Evolutionary conservation across 92 coral and sea anemone species (phyloP).

Genomic region (Epizoanthus fatuus): DNA sequence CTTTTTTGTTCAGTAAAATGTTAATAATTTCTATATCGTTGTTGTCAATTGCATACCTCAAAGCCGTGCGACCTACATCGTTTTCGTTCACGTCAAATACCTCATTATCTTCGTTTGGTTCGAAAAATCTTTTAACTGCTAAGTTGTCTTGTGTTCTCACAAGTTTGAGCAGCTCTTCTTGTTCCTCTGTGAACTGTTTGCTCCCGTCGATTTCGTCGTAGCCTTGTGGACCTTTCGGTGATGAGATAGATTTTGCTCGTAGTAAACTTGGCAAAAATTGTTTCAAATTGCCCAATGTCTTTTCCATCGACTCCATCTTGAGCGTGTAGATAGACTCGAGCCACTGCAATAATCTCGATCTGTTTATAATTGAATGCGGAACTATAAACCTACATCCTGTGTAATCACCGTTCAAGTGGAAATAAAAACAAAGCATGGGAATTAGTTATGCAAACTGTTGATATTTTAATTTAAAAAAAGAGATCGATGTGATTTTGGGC

Average conservation of each 20-base stretch:
- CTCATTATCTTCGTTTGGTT: conserved; percentile 10
- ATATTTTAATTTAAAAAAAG: too few relatives aligned
- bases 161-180: conserved; percentile 43
- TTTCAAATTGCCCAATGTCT: conserved; percentile 4
- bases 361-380: conserved; percentile 1
- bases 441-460: too few relatives aligned
- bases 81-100: conserved; percentile 26
- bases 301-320: conserved; percentile 2
- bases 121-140: conserved; percentile 41
- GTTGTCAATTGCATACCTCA: conserved; percentile 67
- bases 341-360: too few relatives aligned
- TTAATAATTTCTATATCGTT: conserved; percentile 64
- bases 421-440: too few relatives aligned
- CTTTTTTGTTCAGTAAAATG: conserved; percentile 67
- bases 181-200: conserved; percentile 27
- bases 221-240: conserved; percentile 21
- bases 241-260: conserved; percentile 1
- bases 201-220: conserved; percentile 46
- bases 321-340: too few relatives aligned
- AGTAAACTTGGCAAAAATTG: conserved; percentile 24
- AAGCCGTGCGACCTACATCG: conserved; percentile 55
- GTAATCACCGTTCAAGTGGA: too few relatives aligned
- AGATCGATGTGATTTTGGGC: too few relatives aligned
- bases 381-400: not conserved
- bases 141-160: conserved; percentile 34